phyloP scores from a whole-genome alignment of 2,113 vertebrate genomes.

The Vimba vimba region DNA sequence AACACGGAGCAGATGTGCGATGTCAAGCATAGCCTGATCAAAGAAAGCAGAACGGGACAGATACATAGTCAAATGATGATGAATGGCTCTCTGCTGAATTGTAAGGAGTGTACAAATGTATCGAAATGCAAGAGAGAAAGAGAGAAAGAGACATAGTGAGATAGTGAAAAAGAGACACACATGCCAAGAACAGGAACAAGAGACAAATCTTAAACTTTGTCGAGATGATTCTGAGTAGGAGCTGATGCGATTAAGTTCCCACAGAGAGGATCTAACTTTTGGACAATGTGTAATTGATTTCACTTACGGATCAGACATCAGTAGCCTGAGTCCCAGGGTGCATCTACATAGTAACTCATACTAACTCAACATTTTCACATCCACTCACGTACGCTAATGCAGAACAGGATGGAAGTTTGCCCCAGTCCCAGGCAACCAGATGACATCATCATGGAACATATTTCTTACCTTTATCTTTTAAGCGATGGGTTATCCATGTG shows the following conservation, averaged over 20 bases:
- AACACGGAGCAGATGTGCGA: conserved; percentile 99
- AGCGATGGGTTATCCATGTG: conserved; percentile 82
- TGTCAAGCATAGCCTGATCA: conserved; percentile 99
- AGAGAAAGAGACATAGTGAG: neutral
- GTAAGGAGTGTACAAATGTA: conserved; percentile 93
- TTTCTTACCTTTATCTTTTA: conserved; percentile 82
- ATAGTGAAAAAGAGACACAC: conserved; percentile 51
- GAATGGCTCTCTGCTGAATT: conserved; percentile 93
- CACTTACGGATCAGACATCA: conserved; percentile 76
- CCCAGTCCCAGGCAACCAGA: conserved; percentile 71
- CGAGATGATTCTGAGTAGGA: conserved; percentile 78
- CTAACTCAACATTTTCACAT: conserved; percentile 42
- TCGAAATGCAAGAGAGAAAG: conserved; percentile 75
- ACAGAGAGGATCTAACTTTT: conserved; percentile 67
- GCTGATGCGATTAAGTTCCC: conserved; percentile 67
- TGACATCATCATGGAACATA: conserved; percentile 80
- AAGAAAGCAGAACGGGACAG: conserved; percentile 92
- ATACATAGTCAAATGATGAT: conserved; percentile 98
- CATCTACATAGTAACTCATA: conserved; percentile 41
- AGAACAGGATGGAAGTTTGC: conserved; percentile 62
- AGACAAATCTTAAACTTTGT: conserved; percentile 87
- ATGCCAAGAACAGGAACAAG: conserved; percentile 74
- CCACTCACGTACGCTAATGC: conserved; percentile 37
- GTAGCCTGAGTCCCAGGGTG: conserved; percentile 65
- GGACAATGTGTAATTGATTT: conserved; percentile 73